Conservation (phyloP, 2,888 invertebrate species). For the Pegoplata infirma region DNA sequence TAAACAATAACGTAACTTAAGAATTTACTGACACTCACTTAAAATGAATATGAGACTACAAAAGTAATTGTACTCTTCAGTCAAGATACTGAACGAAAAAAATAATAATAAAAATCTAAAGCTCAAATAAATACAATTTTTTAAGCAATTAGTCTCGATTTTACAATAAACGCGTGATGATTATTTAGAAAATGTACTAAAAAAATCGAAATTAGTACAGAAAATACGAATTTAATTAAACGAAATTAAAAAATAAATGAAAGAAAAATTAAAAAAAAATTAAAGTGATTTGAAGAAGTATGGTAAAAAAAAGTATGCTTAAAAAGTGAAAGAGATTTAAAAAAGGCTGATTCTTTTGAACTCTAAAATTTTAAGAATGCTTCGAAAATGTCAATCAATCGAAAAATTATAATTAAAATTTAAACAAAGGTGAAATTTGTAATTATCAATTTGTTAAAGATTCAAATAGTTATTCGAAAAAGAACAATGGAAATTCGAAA, state of each 20-base stretch:
- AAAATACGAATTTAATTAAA: conserved; percentile 33
- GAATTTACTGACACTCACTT: conserved; percentile 16
- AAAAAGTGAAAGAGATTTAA: too few relatives aligned
- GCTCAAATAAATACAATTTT: conserved; percentile 41
- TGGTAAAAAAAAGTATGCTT: neutral
- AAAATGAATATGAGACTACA: conserved; percentile 17
- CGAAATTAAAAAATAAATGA: neutral
- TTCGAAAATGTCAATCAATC: too few relatives aligned
- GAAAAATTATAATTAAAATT: too few relatives aligned
- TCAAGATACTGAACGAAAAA: conserved; percentile 26
- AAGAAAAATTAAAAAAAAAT: neutral
- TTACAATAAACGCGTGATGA: conserved; percentile 60
- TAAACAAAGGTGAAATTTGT: too few relatives aligned
- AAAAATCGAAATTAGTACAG: conserved; percentile 32
- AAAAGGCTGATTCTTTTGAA: too few relatives aligned
- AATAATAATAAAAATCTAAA: conserved; percentile 48
- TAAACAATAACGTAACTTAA: conserved; percentile 42
- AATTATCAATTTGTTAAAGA: too few relatives aligned
- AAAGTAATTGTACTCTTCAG: conserved; percentile 31
- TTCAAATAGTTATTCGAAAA: too few relatives aligned
- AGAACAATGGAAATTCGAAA: too few relatives aligned
- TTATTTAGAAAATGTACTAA: conserved; percentile 41
- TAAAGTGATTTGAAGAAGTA: neutral
- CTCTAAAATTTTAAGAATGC: too few relatives aligned
- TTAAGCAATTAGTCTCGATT: conserved; percentile 61